A percentile compares a stretch with the other conserved stretches of the same genome.
Conservation (phyloP, 2,888 invertebrate genomes). For the Sesamia inferens region DNA sequence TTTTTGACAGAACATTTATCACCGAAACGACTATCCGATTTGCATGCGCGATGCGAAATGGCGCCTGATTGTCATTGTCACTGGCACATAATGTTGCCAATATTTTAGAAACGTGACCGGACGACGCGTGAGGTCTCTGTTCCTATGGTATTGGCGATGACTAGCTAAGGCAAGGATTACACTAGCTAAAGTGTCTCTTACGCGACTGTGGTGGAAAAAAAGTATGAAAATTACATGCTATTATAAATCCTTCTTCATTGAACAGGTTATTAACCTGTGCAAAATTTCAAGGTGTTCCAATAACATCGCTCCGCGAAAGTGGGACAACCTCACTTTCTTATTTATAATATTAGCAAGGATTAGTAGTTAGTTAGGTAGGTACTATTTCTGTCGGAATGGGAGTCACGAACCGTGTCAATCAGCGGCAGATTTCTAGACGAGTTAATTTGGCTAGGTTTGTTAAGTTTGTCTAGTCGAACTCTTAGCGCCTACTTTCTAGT, state of each 20-base stretch:
- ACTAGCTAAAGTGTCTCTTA: background rate
- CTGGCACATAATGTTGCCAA: constrained; percentile 76
- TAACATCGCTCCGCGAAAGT: constrained; percentile 22
- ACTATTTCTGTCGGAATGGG: constrained; percentile 37
- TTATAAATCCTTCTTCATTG: background rate
- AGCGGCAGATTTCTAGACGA: constrained; percentile 24
- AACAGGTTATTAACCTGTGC: background rate
- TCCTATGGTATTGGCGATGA: constrained; percentile 27
- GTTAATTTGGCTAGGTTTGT: constrained; percentile 26
- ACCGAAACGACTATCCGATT: constrained; percentile 56
- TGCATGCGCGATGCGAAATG: constrained; percentile 66
- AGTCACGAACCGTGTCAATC: constrained; percentile 47
- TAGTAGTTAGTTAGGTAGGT: constrained; percentile 5
- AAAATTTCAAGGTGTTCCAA: constrained; percentile 1
- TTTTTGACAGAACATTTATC: constrained; percentile 41
- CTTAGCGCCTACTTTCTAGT: constrained; percentile 30
- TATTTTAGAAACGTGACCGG: constrained; percentile 80
- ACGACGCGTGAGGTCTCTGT: constrained; percentile 58
- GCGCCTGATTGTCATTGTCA: constrained; percentile 76
- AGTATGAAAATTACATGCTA: background rate
- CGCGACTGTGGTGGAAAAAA: background rate
- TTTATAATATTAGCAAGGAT: constrained; percentile 46
- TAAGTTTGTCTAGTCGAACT: constrained; percentile 6
- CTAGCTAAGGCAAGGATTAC: background rate
- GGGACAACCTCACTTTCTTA: constrained; percentile 28